Conservation (phyloP, 35 echinoderm and acorn worm species). For the Nesometra sesokonis region DNA sequence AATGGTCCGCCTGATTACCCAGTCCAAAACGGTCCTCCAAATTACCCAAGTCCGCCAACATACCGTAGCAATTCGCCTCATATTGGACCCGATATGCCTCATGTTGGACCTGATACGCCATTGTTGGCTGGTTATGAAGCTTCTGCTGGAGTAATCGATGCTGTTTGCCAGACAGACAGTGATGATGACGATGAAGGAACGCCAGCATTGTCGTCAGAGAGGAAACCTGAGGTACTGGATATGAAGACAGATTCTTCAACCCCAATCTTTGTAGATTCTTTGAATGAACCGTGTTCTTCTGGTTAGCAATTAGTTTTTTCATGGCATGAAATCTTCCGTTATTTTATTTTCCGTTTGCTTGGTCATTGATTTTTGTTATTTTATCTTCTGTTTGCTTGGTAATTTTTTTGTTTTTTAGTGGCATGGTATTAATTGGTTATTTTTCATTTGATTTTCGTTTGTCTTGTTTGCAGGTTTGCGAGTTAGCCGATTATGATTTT, state of each 20-base stretch:
- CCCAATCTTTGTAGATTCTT: not conserved
- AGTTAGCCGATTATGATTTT: not conserved
- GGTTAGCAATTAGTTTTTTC: not conserved
- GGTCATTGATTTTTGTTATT: not conserved
- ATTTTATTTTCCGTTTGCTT: not conserved
- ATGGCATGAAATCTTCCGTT: not conserved
- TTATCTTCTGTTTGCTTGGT: not conserved
- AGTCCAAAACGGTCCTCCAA: too few relatives aligned
- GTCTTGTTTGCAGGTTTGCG: not conserved
- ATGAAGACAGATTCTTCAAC: not conserved
- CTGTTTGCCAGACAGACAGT: slow-evolving; percentile 29
- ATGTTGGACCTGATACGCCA: not conserved
- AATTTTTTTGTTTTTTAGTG: too few relatives aligned
- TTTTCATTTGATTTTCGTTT: not conserved
- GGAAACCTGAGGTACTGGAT: not conserved
- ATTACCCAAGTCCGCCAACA: not conserved
- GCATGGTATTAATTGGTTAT: not conserved
- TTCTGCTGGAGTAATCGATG: not conserved
- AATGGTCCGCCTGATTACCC: not conserved
- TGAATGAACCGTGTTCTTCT: not conserved
- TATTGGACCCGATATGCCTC: not conserved
- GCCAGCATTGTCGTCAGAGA: not conserved
- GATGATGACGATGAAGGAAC: slow-evolving; percentile 16
- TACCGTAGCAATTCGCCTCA: not conserved
- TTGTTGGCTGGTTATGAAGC: not conserved